Evolutionary conservation across 2,113 vertebrate species (phyloP).

Genomic region (Bubalus kerabau): DNA sequence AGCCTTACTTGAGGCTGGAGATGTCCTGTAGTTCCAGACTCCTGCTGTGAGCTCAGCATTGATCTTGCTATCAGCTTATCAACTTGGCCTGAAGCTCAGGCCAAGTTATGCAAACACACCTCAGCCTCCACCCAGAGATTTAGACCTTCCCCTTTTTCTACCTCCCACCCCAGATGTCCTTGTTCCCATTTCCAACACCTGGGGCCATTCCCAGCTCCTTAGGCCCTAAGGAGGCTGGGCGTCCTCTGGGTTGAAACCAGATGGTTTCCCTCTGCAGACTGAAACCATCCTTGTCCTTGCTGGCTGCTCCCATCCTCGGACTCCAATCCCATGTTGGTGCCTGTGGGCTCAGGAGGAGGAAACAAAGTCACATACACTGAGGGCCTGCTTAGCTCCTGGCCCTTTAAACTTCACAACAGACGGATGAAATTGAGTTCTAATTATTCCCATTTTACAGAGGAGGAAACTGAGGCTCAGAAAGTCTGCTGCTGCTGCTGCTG

Average conservation of each 20-base stretch:
- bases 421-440: background rate
- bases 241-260: background rate
- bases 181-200: background rate
- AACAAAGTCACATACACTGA: background rate
- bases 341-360: background rate
- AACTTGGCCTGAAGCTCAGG: background rate
- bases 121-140: background rate
- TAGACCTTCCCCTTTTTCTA: rapidly evolving
- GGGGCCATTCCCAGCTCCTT: background rate
- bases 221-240: background rate
- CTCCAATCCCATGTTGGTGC: background rate
- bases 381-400: background rate
- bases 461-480: background rate
- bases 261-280: background rate
- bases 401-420: background rate
- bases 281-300: background rate
- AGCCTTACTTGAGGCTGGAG: background rate
- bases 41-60: background rate
- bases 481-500: no score
- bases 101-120: background rate
- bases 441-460: background rate
- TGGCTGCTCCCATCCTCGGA: background rate
- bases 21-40: background rate
- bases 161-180: background rate
- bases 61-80: background rate